Percentiles rank a stretch among this genome's conserved stretches.
Conservation (phyloP, 1,140 invertebrate genomes). For the Luehdorfia chinensis region DNA sequence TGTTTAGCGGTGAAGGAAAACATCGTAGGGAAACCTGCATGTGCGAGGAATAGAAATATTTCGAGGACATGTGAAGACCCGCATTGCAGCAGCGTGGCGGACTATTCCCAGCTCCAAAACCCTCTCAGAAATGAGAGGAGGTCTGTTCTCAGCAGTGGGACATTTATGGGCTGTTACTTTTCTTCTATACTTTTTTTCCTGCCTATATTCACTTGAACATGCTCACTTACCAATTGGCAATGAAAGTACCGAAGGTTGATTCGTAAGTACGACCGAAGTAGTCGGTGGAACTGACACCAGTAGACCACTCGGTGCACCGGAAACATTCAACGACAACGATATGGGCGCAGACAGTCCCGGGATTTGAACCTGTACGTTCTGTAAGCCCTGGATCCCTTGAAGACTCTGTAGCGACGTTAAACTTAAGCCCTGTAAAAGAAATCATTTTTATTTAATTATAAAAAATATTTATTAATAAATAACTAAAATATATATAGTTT, state of each 20-base stretch:
- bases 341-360: conserved; percentile 87
- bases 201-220: too few relatives aligned
- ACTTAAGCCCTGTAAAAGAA: conserved; percentile 85
- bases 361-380: conserved; percentile 89
- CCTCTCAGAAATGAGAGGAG: too few relatives aligned
- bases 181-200: too few relatives aligned
- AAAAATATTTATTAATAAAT: background rate
- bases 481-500: too few relatives aligned
- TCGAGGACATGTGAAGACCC: too few relatives aligned
- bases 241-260: conserved; percentile 75
- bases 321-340: conserved; percentile 85
- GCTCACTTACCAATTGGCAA: conserved; percentile 79
- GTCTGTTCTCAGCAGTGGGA: too few relatives aligned
- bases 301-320: conserved; percentile 70
- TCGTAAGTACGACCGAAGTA: conserved; percentile 79
- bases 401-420: conserved; percentile 84
- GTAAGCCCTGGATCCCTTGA: conserved; percentile 84
- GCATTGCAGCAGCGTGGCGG: too few relatives aligned
- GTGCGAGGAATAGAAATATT: too few relatives aligned
- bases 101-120: too few relatives aligned
- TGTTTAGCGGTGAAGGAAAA: too few relatives aligned
- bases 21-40: too few relatives aligned
- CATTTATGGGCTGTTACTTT: too few relatives aligned
- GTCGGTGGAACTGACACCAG: conserved; percentile 71
- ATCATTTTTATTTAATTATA: conserved; percentile 3